Evolutionary conservation across 1,140 invertebrate genomes (phyloP).

Genomic region (Eufriesea mexicana): DNA sequence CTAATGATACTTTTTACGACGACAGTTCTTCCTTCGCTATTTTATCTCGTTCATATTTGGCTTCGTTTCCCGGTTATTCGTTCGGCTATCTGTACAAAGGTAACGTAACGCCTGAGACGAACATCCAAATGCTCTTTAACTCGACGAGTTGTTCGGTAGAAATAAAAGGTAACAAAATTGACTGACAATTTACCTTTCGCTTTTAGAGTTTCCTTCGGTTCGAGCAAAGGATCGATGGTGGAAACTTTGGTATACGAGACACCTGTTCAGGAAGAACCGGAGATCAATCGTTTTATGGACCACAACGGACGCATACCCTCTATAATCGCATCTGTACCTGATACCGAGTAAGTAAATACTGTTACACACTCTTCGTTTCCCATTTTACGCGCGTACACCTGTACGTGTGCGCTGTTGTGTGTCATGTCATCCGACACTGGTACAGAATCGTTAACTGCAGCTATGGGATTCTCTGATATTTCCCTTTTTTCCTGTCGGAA

Average conservation of each 20-base stretch:
- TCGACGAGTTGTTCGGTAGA: neutral
- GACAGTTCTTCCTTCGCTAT: neutral
- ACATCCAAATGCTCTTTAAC: neutral
- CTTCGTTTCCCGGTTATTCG: neutral
- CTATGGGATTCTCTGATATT: no score
- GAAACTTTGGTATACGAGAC: conserved; percentile 95
- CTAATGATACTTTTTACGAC: neutral
- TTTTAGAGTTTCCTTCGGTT: conserved; percentile 94
- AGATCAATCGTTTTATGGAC: conserved; percentile 87
- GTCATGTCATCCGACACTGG: neutral
- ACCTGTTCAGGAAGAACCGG: conserved; percentile 86
- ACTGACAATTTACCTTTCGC: neutral
- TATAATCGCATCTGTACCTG: conserved; percentile 78
- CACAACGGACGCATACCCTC: conserved; percentile 85
- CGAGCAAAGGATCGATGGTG: conserved; percentile 96
- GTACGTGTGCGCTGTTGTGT: neutral
- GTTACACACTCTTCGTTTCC: neutral
- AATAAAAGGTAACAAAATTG: neutral
- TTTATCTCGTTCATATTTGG: neutral
- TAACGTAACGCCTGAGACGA: neutral
- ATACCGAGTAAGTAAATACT: conserved; percentile 78
- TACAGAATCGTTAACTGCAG: no score
- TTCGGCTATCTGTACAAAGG: no score
- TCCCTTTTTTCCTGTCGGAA: no score
- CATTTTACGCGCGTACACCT: neutral